These are phyloP conservation scores for Carlito syrichta DNA, from an alignment of 2,113 vertebrate genomes.

Conservation along the genomic window DNA sequence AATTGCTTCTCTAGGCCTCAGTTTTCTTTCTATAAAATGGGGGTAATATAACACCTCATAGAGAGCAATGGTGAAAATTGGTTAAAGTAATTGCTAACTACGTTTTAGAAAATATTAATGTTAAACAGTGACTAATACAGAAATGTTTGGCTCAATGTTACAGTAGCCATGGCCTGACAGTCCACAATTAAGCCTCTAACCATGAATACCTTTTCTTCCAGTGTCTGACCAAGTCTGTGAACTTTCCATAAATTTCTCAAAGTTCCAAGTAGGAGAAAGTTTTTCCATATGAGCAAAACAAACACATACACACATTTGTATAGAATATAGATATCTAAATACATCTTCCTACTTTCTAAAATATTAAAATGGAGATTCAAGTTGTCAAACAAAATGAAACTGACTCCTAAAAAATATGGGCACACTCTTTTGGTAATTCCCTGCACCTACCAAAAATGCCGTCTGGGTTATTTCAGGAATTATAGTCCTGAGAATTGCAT, in stretches of 20 bases:
- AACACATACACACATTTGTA: neutral
- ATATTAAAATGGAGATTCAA: neutral
- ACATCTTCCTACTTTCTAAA: neutral
- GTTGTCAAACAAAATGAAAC: neutral
- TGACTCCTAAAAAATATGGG: neutral
- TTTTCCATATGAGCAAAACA: neutral
- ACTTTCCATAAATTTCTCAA: neutral
- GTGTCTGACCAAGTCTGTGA: neutral
- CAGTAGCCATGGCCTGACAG: neutral
- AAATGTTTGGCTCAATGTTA: neutral
- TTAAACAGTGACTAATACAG: neutral
- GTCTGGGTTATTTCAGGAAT: neutral
- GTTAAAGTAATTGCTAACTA: neutral
- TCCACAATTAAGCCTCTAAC: neutral
- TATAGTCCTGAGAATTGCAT: neutral
- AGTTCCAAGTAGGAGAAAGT: neutral
- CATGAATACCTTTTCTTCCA: neutral
- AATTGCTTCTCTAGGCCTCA: neutral
- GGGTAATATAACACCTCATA: neutral
- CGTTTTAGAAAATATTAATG: neutral
- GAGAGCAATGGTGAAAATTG: neutral
- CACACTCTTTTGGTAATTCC: neutral
- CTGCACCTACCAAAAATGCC: neutral
- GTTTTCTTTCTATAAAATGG: neutral
- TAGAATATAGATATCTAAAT: neutral